A percentile compares a stretch with the other conserved stretches of the same genome.
These are phyloP conservation scores for Drosophila murphyi DNA, from an alignment of 1,140 invertebrate species.

Conservation along the genomic window DNA sequence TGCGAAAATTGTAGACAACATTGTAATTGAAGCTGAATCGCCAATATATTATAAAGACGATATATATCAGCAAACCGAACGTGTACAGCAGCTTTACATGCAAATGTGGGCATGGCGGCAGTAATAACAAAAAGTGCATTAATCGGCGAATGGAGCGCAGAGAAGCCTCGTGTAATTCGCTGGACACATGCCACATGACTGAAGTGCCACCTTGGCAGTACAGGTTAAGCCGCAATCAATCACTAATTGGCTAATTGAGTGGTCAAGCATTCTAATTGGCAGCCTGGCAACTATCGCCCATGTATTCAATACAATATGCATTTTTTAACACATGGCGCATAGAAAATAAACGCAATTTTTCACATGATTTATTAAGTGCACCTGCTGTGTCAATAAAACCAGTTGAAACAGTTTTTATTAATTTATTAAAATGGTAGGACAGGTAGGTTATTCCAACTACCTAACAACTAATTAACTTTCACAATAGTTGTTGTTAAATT, in stretches of 20 bases:
- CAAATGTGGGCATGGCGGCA: slow-evolving; percentile 21
- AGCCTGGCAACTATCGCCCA: neutral
- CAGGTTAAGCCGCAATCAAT: slow-evolving; percentile 2
- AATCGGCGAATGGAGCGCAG: slow-evolving; percentile 36
- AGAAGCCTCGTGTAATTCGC: slow-evolving; percentile 45
- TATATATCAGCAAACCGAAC: neutral
- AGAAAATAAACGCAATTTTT: too few relatives aligned
- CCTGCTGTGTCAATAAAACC: too few relatives aligned
- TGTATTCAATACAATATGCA: neutral
- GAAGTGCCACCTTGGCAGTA: neutral
- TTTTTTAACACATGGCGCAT: neutral
- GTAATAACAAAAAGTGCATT: slow-evolving; percentile 44
- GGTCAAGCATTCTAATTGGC: neutral
- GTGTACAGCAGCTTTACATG: slow-evolving; percentile 33
- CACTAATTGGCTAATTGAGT: slow-evolving; percentile 40
- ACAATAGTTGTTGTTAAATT: neutral
- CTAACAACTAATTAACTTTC: too few relatives aligned
- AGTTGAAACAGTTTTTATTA: too few relatives aligned
- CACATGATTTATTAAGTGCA: too few relatives aligned
- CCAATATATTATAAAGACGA: neutral
- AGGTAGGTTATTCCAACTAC: too few relatives aligned
- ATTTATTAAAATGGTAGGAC: too few relatives aligned
- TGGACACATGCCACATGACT: slow-evolving; percentile 51
- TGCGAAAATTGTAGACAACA: slow-evolving; percentile 18
- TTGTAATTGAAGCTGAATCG: slow-evolving; percentile 39